Percentiles rank a stretch among this genome's conserved stretches.
These are phyloP conservation scores for Calcarius lapponicus DNA, from an alignment of 2,797 vertebrate genomes.

Conservation along the genomic window DNA sequence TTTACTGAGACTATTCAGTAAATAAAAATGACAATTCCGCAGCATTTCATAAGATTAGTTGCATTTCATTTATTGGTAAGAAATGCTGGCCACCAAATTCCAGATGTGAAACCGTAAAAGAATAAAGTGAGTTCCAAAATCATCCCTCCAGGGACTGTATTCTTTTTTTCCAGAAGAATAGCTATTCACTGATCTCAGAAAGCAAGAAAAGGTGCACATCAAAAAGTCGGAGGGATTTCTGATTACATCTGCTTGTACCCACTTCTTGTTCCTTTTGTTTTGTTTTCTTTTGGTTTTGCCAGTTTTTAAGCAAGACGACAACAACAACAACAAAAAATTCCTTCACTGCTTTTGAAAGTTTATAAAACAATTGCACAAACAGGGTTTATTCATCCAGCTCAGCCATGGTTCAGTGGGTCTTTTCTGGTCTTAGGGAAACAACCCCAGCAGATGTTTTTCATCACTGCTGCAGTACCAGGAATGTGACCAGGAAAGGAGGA, in stretches of 20 bases:
- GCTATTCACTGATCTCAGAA: not conserved
- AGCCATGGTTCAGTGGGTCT: not conserved
- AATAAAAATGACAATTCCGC: not conserved
- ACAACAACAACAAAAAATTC: not conserved
- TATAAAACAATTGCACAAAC: constrained; percentile 22
- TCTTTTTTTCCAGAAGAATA: not conserved
- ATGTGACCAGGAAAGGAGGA: not conserved
- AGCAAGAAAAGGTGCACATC: not conserved
- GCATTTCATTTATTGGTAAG: not conserved
- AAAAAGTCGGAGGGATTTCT: not conserved
- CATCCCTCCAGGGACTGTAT: not conserved
- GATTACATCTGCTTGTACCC: not conserved
- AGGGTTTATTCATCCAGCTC: not conserved
- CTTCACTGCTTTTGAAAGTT: not conserved
- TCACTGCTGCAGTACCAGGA: not conserved
- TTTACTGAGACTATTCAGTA: not conserved
- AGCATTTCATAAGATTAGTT: not conserved
- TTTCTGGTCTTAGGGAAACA: constrained; percentile 5
- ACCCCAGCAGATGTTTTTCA: constrained; percentile 19
- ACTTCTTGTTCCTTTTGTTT: not conserved
- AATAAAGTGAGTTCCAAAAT: not conserved
- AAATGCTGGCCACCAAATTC: not conserved
- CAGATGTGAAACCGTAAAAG: not conserved
- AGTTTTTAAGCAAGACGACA: not conserved
- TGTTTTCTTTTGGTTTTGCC: not conserved